Conservation (phyloP, 2,113 vertebrate genomes). For the Syrmaticus mikado region DNA sequence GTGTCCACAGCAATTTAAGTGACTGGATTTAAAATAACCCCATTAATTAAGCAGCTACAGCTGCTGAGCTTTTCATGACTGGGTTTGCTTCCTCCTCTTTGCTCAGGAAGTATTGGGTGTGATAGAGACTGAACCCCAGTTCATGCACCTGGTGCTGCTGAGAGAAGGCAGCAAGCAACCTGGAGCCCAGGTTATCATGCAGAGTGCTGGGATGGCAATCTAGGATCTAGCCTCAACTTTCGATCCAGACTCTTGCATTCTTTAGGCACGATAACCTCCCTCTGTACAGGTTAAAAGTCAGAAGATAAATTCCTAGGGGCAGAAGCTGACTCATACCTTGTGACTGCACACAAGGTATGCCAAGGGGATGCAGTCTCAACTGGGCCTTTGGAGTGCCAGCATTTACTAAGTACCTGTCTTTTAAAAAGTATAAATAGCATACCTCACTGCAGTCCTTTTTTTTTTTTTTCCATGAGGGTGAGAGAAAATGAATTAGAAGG, state of each 20-base stretch:
- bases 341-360: not conserved
- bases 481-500: not conserved
- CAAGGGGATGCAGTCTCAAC: not conserved
- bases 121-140: conserved; percentile 10
- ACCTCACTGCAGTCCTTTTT: not conserved
- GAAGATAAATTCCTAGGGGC: not conserved
- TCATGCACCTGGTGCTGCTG: not conserved
- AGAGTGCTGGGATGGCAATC: not conserved
- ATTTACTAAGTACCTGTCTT: not conserved
- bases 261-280: not conserved
- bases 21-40: conserved; percentile 67
- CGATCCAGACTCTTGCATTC: not conserved
- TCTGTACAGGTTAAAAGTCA: not conserved
- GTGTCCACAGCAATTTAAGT: conserved; percentile 33
- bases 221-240: not conserved
- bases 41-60: conserved; percentile 52
- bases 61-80: not conserved
- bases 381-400: not conserved
- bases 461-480: not conserved
- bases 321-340: not conserved
- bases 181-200: not conserved
- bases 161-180: not conserved
- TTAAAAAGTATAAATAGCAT: not conserved
- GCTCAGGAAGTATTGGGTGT: conserved; percentile 26
- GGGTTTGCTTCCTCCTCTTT: conserved; percentile 36